These are phyloP conservation scores for Stramonita haemastoma DNA, from an alignment of 2,888 invertebrate genomes.

Conservation along the genomic window DNA sequence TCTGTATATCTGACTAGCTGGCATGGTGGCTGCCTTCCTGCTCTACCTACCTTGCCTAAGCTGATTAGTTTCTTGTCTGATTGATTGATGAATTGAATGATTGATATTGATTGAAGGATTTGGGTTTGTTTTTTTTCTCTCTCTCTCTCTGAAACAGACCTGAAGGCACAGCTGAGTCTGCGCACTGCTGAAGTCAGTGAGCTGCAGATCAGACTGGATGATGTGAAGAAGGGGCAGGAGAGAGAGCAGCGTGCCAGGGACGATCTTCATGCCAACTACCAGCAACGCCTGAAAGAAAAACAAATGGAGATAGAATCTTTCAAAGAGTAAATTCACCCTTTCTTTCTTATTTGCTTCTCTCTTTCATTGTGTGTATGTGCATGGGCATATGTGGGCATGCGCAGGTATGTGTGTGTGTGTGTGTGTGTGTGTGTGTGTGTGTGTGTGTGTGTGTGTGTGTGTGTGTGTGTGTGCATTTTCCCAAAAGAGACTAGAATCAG, in stretches of 20 bases:
- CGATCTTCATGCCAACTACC: conserved; percentile 73
- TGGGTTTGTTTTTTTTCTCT: background rate
- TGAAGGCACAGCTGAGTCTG: conserved; percentile 62
- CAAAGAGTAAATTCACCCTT: conserved; percentile 58
- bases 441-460: background rate
- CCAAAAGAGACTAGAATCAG: too few relatives aligned
- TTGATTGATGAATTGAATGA: background rate
- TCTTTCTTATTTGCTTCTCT: background rate
- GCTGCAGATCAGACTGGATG: conserved; percentile 71
- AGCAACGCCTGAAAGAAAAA: conserved; percentile 72
- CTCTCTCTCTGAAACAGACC: conserved; percentile 49
- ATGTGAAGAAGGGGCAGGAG: conserved; percentile 60
- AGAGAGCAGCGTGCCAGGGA: conserved; percentile 67
- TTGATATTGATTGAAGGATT: background rate
- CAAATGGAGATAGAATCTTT: conserved; percentile 73
- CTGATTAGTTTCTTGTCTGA: background rate
- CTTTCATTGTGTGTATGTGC: background rate
- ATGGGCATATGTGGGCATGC: background rate
- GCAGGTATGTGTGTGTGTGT: background rate
- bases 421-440: conserved; percentile 16
- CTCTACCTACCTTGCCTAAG: background rate
- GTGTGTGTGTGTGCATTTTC: too few relatives aligned
- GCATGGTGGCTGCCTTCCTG: background rate
- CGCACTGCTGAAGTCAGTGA: conserved; percentile 74
- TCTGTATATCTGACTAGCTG: background rate